These are phyloP conservation scores for Erebia aethiops DNA, from an alignment of 2,888 invertebrate genomes.

Conservation along the genomic window DNA sequence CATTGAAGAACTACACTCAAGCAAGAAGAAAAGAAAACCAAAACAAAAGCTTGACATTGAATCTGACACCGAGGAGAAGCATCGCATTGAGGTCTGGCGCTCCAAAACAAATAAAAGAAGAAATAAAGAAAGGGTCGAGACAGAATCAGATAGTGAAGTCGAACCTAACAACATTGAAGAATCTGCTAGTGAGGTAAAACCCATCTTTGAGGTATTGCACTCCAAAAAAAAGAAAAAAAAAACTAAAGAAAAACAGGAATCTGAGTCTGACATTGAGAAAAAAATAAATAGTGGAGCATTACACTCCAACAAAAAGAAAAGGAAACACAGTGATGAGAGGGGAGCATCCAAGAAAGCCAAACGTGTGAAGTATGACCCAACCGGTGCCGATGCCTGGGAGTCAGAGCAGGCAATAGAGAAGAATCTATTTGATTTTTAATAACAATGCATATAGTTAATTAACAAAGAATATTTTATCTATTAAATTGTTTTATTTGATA, in stretches of 20 bases:
- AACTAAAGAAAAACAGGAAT: background rate
- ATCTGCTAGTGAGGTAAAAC: background rate
- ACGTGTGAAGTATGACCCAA: slow-evolving; percentile 52
- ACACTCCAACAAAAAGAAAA: slow-evolving; percentile 5
- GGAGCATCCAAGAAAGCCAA: slow-evolving; percentile 48
- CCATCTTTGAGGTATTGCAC: background rate
- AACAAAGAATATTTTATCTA: background rate
- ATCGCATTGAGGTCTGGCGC: background rate
- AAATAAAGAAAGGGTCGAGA: background rate
- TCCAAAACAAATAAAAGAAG: slow-evolving; percentile 1
- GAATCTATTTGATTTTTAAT: slow-evolving; percentile 69
- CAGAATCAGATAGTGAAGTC: slow-evolving; percentile 17
- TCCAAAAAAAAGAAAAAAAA: slow-evolving; percentile 55
- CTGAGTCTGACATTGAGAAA: background rate
- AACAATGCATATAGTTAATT: slow-evolving; percentile 5
- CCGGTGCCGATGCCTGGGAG: slow-evolving; percentile 63
- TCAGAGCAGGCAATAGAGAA: slow-evolving; percentile 70
- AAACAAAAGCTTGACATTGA: background rate
- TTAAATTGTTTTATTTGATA: background rate
- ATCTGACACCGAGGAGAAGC: background rate
- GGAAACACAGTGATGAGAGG: background rate
- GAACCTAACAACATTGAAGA: background rate
- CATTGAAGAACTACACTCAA: background rate
- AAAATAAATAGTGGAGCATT: background rate
- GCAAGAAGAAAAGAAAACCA: background rate